Evolutionary conservation across 2,113 vertebrate species (phyloP).

Genomic region (Elephas maximus): DNA sequence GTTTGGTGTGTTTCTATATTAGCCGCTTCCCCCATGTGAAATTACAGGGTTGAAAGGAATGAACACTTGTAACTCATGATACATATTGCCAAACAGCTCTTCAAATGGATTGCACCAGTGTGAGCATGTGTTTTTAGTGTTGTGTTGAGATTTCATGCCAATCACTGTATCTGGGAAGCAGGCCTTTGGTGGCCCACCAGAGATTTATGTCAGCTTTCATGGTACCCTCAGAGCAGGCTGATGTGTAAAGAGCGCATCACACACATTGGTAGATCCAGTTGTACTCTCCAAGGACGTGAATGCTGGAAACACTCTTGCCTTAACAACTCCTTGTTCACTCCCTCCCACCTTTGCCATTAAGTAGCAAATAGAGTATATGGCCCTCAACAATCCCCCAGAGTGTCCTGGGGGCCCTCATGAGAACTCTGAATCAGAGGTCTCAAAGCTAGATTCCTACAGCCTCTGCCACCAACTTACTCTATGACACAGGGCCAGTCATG

Average conservation of each 20-base stretch:
- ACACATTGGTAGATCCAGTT: conserved; percentile 65
- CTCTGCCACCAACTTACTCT: neutral
- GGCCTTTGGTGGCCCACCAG: conserved; percentile 54
- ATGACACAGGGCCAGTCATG: neutral
- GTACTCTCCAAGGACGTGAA: conserved; percentile 14
- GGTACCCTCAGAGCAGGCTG: conserved; percentile 14
- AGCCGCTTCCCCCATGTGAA: neutral
- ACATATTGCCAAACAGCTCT: conserved; percentile 2
- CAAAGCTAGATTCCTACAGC: neutral
- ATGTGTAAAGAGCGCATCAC: conserved; percentile 41
- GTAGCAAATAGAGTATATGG: neutral
- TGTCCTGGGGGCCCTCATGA: neutral
- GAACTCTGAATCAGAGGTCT: neutral
- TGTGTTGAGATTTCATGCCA: conserved; percentile 44
- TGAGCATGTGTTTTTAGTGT: conserved; percentile 57
- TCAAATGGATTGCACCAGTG: neutral
- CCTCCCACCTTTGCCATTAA: neutral
- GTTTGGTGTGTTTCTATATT: neutral
- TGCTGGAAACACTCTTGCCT: neutral
- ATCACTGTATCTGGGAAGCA: conserved; percentile 58
- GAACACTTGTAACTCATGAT: conserved; percentile 39
- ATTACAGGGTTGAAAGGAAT: neutral
- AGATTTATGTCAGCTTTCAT: neutral
- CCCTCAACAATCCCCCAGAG: neutral
- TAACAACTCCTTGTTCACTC: neutral